These are phyloP conservation scores for Borostomias antarcticus DNA, from an alignment of 2,797 vertebrate species.

Conservation along the genomic window DNA sequence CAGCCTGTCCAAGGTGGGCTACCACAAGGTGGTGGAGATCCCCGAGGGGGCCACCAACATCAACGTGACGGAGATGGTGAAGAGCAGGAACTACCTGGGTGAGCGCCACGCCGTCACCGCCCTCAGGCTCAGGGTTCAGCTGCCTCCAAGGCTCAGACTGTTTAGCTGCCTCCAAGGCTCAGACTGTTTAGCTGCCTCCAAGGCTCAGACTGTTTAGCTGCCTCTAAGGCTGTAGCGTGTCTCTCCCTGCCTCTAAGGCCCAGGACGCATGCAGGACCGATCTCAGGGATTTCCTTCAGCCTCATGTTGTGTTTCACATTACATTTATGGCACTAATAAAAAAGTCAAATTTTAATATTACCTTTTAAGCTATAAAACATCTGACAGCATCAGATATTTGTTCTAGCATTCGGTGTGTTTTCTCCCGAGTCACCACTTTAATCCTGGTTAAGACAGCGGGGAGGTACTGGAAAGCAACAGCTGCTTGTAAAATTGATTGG, in stretches of 20 bases:
- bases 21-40: conserved; percentile 97
- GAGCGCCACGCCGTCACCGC: conserved; percentile 50
- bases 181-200: background rate
- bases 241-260: conserved; percentile 16
- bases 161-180: background rate
- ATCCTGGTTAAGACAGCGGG: background rate
- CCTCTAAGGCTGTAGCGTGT: conserved; percentile 21
- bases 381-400: background rate
- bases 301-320: conserved; percentile 6
- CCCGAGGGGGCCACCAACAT: conserved; percentile 97
- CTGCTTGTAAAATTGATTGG: conserved; percentile 42
- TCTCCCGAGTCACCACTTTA: conserved; percentile 14
- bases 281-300: background rate
- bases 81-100: conserved; percentile 98
- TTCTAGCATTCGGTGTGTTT: background rate
- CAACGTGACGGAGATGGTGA: conserved; percentile 95
- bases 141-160: background rate
- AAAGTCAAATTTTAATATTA: background rate
- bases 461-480: conserved; percentile 22
- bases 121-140: background rate
- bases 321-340: conserved; percentile 11
- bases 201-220: background rate
- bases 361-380: conserved; percentile 1
- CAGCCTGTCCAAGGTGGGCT: conserved; percentile 88
- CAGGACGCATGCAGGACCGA: conserved; percentile 19